Percentiles rank a stretch among this genome's conserved stretches.
Conservation (phyloP, 2,888 invertebrate species). For the Quadroppia sp. region DNA sequence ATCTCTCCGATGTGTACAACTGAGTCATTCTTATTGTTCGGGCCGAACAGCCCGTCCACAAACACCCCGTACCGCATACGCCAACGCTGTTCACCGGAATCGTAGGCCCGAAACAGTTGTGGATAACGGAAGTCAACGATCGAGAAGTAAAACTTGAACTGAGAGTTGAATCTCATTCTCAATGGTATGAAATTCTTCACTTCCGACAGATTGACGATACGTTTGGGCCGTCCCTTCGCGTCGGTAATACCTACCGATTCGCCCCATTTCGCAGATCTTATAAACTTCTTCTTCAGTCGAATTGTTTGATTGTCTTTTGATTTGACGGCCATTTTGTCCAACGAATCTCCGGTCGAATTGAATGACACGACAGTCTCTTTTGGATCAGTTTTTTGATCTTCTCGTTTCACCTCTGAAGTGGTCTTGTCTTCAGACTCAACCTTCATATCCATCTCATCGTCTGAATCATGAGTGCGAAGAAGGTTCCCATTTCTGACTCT, state of each 20-base stretch:
- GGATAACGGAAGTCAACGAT: conserved; percentile 25
- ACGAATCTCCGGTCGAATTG: conserved; percentile 4
- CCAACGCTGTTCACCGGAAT: conserved; percentile 9
- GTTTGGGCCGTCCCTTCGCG: not conserved
- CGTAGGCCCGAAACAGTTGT: not conserved
- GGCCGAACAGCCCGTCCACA: conserved; percentile 14
- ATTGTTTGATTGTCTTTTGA: not conserved
- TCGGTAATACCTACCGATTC: conserved; percentile 13
- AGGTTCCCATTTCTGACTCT: not conserved
- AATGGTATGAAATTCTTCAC: conserved; percentile 12
- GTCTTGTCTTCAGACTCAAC: not conserved
- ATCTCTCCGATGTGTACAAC: conserved; percentile 20
- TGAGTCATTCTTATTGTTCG: not conserved
- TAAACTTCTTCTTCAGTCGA: not conserved
- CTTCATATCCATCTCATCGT: not conserved
- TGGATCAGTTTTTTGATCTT: not conserved
- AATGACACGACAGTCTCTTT: not conserved
- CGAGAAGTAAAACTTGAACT: conserved; percentile 13
- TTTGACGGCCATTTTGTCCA: not conserved
- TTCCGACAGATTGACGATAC: conserved; percentile 4
- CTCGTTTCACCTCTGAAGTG: not conserved
- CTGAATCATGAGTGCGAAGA: not conserved
- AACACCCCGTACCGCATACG: conserved; percentile 28
- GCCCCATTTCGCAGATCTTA: not conserved
- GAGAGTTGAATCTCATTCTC: not conserved